Evolutionary conservation across 2,888 invertebrate genomes (phyloP).

Genomic region (Nematopogon swammerdamellus): DNA sequence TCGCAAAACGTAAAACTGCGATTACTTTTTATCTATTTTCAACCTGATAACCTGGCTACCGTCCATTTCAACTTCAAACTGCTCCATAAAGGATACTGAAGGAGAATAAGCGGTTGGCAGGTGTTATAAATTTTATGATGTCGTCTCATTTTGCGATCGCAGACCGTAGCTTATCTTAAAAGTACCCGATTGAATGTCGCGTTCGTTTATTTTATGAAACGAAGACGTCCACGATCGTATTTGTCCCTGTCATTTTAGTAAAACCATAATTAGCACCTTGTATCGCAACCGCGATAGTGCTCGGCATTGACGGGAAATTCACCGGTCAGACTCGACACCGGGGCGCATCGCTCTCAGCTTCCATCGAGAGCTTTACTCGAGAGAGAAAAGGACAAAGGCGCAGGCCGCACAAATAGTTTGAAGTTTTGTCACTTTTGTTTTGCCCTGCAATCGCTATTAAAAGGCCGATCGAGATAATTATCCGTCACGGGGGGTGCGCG

Average conservation of each 20-base stretch:
- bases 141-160: too few species aligned
- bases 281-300: background rate
- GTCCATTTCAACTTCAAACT: too few species aligned
- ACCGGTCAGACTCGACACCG: background rate
- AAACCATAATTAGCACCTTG: background rate
- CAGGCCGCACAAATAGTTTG: background rate
- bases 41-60: too few species aligned
- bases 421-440: background rate
- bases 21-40: too few species aligned
- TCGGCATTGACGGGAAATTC: too few species aligned
- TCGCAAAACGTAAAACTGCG: too few species aligned
- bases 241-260: background rate
- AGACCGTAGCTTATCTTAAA: too few species aligned
- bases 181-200: too few species aligned
- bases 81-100: too few species aligned
- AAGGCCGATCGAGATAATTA: slow-evolving; percentile 28
- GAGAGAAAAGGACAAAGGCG: background rate
- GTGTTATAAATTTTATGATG: too few species aligned
- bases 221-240: background rate
- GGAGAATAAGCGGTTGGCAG: too few species aligned
- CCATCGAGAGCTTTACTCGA: too few species aligned
- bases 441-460: slow-evolving; percentile 14
- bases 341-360: background rate
- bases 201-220: background rate
- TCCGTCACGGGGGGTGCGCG: slow-evolving; percentile 27